A percentile compares a stretch with the other conserved stretches of the same genome.
Conservation (phyloP, 2,113 vertebrate genomes). For the Apteryx owenii region DNA sequence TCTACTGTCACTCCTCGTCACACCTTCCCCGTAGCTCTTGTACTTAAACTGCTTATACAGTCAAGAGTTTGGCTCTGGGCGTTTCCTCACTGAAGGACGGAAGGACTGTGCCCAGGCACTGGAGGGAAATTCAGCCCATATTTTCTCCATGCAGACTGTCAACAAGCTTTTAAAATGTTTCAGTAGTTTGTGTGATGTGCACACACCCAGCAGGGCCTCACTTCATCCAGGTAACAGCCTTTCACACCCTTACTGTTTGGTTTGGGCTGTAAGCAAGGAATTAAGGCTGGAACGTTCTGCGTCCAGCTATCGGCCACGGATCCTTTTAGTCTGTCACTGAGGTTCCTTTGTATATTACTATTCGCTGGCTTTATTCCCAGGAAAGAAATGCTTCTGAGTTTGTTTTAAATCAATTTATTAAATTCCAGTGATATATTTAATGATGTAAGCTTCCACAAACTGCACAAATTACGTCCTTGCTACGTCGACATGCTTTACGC, state of each 20-base stretch:
- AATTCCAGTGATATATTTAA: neutral
- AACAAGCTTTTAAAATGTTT: neutral
- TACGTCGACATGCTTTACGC: neutral
- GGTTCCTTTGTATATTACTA: neutral
- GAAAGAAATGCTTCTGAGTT: neutral
- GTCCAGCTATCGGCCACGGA: accelerated
- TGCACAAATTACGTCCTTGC: neutral
- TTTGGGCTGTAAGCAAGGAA: neutral
- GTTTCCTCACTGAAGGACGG: accelerated
- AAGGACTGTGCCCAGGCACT: neutral
- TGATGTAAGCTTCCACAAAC: constrained; percentile 14
- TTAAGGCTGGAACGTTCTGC: accelerated
- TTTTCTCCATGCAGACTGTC: neutral
- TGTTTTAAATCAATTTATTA: neutral
- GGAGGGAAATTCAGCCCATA: neutral
- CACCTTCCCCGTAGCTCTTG: neutral
- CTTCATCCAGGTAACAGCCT: neutral
- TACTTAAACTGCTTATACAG: accelerated
- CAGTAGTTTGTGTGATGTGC: neutral
- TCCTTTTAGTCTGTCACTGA: accelerated
- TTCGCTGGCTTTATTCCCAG: neutral
- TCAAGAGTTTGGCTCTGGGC: accelerated
- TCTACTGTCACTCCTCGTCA: neutral
- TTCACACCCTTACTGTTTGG: accelerated
- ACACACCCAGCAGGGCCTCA: neutral